Evolutionary conservation across 2,113 vertebrate species (phyloP).

Genomic region (Bos indicus): DNA sequence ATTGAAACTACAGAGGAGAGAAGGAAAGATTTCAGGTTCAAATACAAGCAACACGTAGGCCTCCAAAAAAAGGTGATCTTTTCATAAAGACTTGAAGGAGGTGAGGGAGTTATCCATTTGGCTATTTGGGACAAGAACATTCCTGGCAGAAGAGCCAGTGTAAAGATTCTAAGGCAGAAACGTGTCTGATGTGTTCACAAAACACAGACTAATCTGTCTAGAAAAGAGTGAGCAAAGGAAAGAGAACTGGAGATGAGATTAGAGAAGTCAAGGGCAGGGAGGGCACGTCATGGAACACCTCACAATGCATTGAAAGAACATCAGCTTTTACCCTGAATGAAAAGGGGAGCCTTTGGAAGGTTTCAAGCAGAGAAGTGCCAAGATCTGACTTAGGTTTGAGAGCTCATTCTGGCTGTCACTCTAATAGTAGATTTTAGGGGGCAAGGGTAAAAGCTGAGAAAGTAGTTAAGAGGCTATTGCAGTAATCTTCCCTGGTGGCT

Average conservation of each 20-base stretch:
- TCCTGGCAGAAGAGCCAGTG: background rate
- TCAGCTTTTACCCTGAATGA: background rate
- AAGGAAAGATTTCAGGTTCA: background rate
- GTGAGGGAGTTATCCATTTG: background rate
- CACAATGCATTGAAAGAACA: background rate
- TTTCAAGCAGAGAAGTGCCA: background rate
- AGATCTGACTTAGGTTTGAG: background rate
- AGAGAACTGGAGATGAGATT: background rate
- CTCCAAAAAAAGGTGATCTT: background rate
- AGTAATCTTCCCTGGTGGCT: background rate
- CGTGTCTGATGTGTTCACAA: background rate
- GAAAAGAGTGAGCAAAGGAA: background rate
- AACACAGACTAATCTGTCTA: background rate
- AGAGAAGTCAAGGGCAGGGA: background rate
- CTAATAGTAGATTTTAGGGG: background rate
- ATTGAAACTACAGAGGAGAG: background rate
- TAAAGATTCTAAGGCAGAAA: background rate
- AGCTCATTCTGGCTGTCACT: background rate
- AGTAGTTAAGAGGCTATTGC: background rate
- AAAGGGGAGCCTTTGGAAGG: background rate
- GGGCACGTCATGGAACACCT: background rate
- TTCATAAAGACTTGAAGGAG: background rate
- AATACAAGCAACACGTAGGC: background rate
- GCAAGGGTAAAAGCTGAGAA: background rate
- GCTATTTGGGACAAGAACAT: background rate